Evolutionary conservation across 2,888 invertebrate genomes (phyloP), one percentile per base, ranked within the genome.

Genomic region (Tromatobia lineatoria): DNA sequence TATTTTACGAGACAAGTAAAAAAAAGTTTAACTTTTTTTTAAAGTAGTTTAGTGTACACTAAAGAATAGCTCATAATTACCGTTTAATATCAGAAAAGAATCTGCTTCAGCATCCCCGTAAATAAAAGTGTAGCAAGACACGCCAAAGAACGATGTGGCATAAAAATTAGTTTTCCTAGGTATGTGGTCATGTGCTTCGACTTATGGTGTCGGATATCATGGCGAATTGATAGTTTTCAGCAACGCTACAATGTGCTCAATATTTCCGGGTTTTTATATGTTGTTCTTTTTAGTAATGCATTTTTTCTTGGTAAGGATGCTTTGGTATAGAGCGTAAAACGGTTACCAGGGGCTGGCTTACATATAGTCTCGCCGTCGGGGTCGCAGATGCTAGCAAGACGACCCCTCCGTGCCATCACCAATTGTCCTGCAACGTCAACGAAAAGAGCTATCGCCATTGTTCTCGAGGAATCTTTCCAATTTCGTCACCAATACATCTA

Each of bases 341-440:
- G 70, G 85, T 77, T 83, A 69, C 61, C 76, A 75, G 77, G 78
- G 78, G 71, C 80, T 86, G 86, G 91, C 96, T 96, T 96, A 96
- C 96, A 95, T 95, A 96, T 95, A 94, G 91, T 91, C 86, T 96
- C 96, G 91, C 96, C 96, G 90, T 96, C 96, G 88, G 91, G 90
- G 94, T 96, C 96, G 87, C 96, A 96, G 91, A 96, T 95, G 94
- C 96, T 96, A 90, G 93, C 92, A 83, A 94, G 92, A 80, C 94
- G 93, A 91, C 93, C 93, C 91, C 94, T 91, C 86, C 94, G 91
- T 83, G 92, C 89, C 92, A 93, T 90, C 92, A 93, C 88, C 90
- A 92, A 88, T 89, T 91, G 92, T 87, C 93, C 94, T 94, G 94
- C 78, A 93, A 94, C 88, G 85, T 90, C 88, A 89, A 90, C 87